phyloP scores from a whole-genome alignment of 2,888 invertebrate genomes.

The Colletes collaris region DNA sequence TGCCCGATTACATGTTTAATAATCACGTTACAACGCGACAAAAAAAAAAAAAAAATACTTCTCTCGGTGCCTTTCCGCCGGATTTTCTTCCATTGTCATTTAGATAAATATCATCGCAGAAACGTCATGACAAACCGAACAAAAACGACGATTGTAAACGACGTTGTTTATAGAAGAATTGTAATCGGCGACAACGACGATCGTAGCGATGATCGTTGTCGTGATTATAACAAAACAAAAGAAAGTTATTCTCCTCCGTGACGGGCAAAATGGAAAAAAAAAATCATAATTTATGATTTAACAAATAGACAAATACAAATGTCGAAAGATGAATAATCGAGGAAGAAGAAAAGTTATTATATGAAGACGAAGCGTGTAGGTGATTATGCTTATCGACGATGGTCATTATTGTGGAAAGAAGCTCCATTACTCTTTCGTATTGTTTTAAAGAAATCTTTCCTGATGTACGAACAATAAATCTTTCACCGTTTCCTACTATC shows the following conservation, averaged over 20 bases:
- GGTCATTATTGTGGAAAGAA: constrained; percentile 6
- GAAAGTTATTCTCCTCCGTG: no score
- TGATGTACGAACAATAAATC: constrained; percentile 51
- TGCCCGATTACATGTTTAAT: constrained; percentile 24
- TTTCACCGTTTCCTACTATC: constrained; percentile 52
- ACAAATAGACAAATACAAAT: constrained; percentile 3
- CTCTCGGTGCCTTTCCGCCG: constrained; percentile 76
- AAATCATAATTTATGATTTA: constrained; percentile 5
- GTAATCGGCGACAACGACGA: constrained; percentile 24
- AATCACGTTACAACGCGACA: constrained; percentile 56
- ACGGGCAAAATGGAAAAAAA: neutral
- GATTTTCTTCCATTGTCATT: constrained; percentile 65
- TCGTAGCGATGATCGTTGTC: constrained; percentile 25
- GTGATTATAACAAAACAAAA: constrained; percentile 11
- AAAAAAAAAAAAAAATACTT: constrained; percentile 51
- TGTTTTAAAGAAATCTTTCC: constrained; percentile 34
- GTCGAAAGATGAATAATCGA: neutral
- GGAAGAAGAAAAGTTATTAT: neutral
- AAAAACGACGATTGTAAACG: constrained; percentile 3
- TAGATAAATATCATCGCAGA: constrained; percentile 7
- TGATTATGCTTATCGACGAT: constrained; percentile 11
- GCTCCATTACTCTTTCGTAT: constrained; percentile 38
- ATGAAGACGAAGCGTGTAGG: neutral
- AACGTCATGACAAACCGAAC: constrained; percentile 13
- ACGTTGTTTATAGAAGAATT: constrained; percentile 13